These are phyloP conservation scores for Hydractinia echinata DNA, from an alignment of 30 jellyfish, hydroid and myxozoan genomes.

Conservation along the genomic window DNA sequence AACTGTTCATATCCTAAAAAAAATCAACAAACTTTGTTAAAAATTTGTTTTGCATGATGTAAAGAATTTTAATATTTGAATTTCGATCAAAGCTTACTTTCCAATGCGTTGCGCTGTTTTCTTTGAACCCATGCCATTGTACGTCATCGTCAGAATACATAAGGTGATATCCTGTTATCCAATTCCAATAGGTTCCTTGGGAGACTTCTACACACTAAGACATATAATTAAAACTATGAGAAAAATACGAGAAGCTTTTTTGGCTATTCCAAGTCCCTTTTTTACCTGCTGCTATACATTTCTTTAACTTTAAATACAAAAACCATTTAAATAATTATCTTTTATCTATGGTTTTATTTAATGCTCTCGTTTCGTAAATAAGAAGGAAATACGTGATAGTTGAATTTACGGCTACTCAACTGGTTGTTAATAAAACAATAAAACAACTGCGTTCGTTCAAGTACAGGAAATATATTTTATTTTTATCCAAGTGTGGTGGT, in stretches of 20 bases:
- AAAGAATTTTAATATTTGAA: not conserved
- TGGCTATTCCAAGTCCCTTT: no score
- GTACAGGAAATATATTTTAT: no score
- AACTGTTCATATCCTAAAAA: not conserved
- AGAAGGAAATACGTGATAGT: no score
- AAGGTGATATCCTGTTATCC: constrained; percentile 21
- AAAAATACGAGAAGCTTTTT: not conserved
- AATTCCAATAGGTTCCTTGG: constrained; percentile 14
- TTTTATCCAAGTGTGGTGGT: no score
- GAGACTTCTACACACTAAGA: constrained; percentile 1
- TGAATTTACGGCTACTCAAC: no score
- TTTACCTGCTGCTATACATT: no score
- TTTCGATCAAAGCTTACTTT: not conserved
- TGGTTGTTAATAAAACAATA: no score
- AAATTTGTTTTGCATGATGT: not conserved
- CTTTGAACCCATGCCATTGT: constrained; percentile 13
- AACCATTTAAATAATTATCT: no score
- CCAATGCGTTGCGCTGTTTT: constrained; percentile 4
- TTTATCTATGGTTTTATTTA: no score
- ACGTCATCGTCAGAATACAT: constrained; percentile 7
- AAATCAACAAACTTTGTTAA: not conserved
- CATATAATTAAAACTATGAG: not conserved
- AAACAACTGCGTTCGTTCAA: no score
- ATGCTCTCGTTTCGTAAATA: no score
- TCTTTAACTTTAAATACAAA: no score